Conservation (phyloP, 1,140 invertebrate genomes). For the Pseudobourletiella spinata region DNA sequence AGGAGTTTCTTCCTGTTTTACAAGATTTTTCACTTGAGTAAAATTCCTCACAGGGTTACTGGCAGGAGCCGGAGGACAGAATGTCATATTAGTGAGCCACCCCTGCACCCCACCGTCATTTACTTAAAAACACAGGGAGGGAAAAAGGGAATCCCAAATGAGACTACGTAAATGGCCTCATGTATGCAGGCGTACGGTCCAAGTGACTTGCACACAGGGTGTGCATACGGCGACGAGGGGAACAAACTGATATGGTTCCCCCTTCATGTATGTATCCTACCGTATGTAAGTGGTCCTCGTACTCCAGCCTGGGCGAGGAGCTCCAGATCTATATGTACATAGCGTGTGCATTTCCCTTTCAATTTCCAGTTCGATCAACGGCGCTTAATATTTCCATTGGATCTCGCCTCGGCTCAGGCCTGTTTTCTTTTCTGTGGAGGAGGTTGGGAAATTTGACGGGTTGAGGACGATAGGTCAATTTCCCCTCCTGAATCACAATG, state of each 20-base stretch:
- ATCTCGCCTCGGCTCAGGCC: neutral
- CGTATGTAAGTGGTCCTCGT: too few species aligned
- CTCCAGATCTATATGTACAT: too few species aligned
- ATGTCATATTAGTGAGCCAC: too few species aligned
- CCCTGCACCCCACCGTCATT: too few species aligned
- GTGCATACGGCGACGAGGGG: neutral
- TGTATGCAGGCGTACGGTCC: too few species aligned
- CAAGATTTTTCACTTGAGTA: too few species aligned
- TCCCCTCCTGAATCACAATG: neutral
- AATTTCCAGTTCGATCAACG: neutral
- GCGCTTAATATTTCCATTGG: neutral
- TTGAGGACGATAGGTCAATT: neutral
- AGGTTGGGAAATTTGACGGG: neutral
- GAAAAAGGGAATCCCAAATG: neutral
- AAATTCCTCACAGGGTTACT: too few species aligned
- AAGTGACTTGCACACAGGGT: too few species aligned
- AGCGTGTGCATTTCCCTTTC: too few species aligned
- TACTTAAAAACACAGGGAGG: too few species aligned
- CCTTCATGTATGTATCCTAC: neutral
- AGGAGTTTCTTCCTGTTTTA: neutral
- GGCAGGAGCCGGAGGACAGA: neutral
- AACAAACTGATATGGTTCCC: neutral
- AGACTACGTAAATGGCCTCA: neutral
- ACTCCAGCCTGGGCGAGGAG: too few species aligned
- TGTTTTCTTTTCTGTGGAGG: neutral